Conservation (phyloP, 2,113 vertebrate genomes). For the Bettongia penicillata region DNA sequence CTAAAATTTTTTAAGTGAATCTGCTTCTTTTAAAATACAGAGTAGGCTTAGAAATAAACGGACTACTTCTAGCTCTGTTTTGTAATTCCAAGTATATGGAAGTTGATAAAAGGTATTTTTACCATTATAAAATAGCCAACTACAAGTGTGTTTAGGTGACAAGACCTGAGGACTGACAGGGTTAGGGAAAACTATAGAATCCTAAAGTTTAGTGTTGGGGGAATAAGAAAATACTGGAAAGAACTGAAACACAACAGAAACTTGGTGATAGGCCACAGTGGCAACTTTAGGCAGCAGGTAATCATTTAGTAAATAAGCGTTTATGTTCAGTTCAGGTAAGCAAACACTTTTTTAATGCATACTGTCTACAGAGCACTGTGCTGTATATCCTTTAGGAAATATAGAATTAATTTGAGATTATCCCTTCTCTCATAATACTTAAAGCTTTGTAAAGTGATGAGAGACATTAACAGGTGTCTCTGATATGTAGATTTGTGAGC, state of each 20-base stretch:
- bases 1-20: background rate
- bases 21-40: background rate
- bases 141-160: background rate
- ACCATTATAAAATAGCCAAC: background rate
- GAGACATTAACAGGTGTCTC: background rate
- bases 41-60: background rate
- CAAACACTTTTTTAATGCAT: background rate
- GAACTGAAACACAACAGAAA: background rate
- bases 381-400: background rate
- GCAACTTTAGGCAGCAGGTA: background rate
- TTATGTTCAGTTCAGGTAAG: background rate
- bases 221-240: background rate
- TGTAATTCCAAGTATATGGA: background rate
- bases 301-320: background rate
- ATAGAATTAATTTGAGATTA: background rate
- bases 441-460: background rate
- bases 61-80: background rate
- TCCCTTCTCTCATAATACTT: background rate
- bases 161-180: background rate
- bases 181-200: background rate
- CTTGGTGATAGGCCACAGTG: background rate
- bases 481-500: background rate
- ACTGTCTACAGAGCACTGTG: background rate
- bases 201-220: background rate
- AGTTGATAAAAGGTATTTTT: background rate